phyloP scores from a whole-genome alignment of 30 jellyfish, hydroid and myxozoan species.

The Pseudorhiza aurosa region DNA sequence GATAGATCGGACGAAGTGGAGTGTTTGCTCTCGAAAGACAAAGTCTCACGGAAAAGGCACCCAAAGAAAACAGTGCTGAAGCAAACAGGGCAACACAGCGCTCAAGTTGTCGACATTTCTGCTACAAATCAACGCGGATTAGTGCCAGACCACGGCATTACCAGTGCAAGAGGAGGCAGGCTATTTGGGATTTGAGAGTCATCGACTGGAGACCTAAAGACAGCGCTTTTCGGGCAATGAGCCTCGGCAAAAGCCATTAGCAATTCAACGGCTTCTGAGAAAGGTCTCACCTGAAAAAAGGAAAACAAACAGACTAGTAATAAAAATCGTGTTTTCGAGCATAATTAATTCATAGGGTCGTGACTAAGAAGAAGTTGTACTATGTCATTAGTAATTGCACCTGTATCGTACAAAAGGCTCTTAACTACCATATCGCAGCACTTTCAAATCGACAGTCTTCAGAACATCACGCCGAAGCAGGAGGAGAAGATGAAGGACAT shows the following conservation, averaged over 20 bases:
- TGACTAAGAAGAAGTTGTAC: constrained; percentile 13
- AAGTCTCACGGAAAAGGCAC: background rate
- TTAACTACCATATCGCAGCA: constrained; percentile 63
- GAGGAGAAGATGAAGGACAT: constrained; percentile 50
- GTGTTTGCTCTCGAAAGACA: background rate
- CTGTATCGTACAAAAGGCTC: constrained; percentile 68
- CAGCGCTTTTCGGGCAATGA: constrained; percentile 7
- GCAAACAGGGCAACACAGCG: constrained; percentile 1
- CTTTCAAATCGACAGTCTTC: constrained; percentile 9
- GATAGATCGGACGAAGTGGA: background rate
- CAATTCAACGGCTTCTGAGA: constrained; percentile 20
- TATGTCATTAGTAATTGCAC: constrained; percentile 71
- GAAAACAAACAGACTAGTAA: constrained; percentile 22
- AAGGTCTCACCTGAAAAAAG: constrained; percentile 6
- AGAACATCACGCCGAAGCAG: constrained; percentile 24
- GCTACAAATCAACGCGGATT: background rate
- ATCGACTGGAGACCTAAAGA: background rate
- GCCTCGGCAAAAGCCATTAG: constrained; percentile 6
- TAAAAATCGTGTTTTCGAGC: constrained; percentile 42
- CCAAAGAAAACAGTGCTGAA: background rate
- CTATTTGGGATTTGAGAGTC: constrained; percentile 2
- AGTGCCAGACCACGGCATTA: background rate
- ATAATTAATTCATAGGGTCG: constrained; percentile 48
- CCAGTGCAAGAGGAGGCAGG: background rate
- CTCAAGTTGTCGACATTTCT: background rate